Conservation (phyloP, 2,888 invertebrate species). For the Labia minor region DNA sequence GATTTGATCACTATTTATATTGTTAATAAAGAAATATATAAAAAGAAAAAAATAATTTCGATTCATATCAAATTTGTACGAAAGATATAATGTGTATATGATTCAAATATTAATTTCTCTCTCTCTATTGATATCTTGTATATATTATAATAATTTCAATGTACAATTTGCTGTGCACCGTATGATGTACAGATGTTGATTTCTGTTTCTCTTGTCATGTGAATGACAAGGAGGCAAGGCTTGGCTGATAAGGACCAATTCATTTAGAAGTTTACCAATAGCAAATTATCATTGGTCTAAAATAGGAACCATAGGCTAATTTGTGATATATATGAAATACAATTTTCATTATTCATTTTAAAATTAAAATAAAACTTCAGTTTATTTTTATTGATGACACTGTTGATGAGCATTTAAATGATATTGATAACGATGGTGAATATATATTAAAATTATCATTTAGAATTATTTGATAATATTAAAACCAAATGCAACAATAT, state of each 20-base stretch:
- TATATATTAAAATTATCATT: too few relatives aligned
- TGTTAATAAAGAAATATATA: too few relatives aligned
- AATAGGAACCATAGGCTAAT: conserved; percentile 1
- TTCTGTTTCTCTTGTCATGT: not conserved
- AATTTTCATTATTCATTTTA: not conserved
- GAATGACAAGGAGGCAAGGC: not conserved
- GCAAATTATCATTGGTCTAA: conserved; percentile 7
- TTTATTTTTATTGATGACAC: too few relatives aligned
- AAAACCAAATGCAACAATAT: too few relatives aligned
- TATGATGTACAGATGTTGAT: not conserved
- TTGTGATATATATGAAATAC: conserved; percentile 1
- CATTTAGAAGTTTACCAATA: not conserved
- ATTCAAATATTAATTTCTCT: not conserved
- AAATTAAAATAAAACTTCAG: not conserved
- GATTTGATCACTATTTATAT: not conserved
- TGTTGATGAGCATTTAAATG: too few relatives aligned
- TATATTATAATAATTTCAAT: not conserved
- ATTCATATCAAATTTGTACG: conserved; percentile 3
- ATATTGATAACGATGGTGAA: too few relatives aligned
- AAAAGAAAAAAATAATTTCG: not conserved
- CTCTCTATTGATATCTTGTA: not conserved
- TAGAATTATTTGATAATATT: too few relatives aligned
- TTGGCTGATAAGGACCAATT: conserved; percentile 13
- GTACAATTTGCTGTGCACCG: not conserved
- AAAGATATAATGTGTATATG: not conserved